Evolutionary conservation across 2,888 invertebrate species (phyloP).

Genomic region (Metalampra italica): DNA sequence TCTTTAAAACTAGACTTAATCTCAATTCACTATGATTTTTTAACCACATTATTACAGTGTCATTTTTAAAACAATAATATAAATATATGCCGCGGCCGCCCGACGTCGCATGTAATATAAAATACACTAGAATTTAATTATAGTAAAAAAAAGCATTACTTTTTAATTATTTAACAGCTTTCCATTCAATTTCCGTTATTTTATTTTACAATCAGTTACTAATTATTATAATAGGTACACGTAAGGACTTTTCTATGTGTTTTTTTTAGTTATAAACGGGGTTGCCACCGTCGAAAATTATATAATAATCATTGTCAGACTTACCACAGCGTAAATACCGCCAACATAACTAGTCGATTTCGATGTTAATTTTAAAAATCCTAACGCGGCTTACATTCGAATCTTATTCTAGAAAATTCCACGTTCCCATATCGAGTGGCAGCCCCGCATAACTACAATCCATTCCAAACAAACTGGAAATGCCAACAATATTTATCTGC

Average conservation of each 20-base stretch:
- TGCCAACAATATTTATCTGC: too few species aligned
- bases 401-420: neutral
- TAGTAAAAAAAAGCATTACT: constrained; percentile 33
- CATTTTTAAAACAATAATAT: constrained; percentile 3
- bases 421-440: neutral
- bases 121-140: constrained; percentile 42
- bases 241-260: constrained; percentile 18
- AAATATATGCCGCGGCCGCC: constrained; percentile 12
- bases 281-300: neutral
- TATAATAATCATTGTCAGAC: neutral
- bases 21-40: constrained; percentile 14
- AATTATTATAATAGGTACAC: constrained; percentile 31
- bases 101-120: constrained; percentile 14
- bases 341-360: neutral
- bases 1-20: constrained; percentile 13
- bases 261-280: constrained; percentile 1
- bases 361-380: neutral
- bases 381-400: neutral
- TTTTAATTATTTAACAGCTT: constrained; percentile 38
- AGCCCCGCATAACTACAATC: neutral
- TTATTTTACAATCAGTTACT: constrained; percentile 33
- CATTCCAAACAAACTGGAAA: too few species aligned
- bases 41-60: constrained; percentile 1
- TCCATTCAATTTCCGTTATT: constrained; percentile 33
- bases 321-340: neutral